These are phyloP conservation scores for Ceyx cyanopectus DNA, from an alignment of 2,113 vertebrate species.

Conservation along the genomic window DNA sequence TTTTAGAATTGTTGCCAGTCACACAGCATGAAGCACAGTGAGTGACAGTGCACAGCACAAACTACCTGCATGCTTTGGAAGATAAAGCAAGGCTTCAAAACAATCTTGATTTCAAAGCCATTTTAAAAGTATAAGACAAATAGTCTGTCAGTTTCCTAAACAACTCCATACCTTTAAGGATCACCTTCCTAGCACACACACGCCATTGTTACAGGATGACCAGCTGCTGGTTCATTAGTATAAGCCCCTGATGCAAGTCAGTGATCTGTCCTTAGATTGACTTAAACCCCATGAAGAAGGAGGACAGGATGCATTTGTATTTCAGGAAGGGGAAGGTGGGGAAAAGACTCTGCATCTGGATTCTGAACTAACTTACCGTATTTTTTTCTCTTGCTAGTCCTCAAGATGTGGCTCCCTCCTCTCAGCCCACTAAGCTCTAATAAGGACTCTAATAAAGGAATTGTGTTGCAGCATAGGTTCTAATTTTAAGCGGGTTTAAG, in stretches of 20 bases:
- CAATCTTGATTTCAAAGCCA: not conserved
- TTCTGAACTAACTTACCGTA: not conserved
- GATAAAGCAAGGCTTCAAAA: not conserved
- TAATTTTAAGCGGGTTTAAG: not conserved
- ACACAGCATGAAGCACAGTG: not conserved
- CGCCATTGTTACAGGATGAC: fast-evolving
- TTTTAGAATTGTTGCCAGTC: not conserved
- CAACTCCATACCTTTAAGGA: not conserved
- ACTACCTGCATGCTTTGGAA: not conserved
- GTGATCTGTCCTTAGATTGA: not conserved
- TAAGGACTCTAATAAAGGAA: not conserved
- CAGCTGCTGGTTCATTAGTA: not conserved
- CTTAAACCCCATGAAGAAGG: not conserved
- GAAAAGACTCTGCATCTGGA: not conserved
- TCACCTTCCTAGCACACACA: not conserved
- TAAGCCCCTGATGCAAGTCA: not conserved
- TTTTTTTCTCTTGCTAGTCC: not conserved
- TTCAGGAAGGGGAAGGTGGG: not conserved
- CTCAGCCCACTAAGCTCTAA: not conserved
- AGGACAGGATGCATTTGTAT: not conserved
- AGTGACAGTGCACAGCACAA: not conserved
- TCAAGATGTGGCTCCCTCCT: not conserved
- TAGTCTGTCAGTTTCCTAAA: not conserved
- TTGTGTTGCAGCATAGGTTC: not conserved
- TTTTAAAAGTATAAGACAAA: not conserved